Conservation (phyloP, 2,113 vertebrate species). For the Eolophus roseicapilla region DNA sequence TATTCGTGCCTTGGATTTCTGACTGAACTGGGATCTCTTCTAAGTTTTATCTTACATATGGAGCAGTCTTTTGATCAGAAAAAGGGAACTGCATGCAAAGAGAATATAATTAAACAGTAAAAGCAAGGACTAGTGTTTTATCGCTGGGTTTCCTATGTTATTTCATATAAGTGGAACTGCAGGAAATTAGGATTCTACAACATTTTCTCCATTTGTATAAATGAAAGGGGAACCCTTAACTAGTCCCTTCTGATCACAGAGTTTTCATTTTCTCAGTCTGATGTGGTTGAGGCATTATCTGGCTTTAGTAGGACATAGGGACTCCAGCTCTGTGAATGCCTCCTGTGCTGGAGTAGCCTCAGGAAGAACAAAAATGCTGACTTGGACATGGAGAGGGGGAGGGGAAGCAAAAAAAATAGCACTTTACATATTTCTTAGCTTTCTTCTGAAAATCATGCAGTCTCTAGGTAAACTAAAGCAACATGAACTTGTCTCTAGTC, state of each 20-base stretch:
- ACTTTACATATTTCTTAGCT: not conserved
- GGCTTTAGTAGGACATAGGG: not conserved
- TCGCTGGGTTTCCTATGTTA: not conserved
- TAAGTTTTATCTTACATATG: not conserved
- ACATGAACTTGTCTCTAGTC: not conserved
- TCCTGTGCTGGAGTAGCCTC: not conserved
- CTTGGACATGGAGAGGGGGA: not conserved
- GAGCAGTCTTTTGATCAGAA: not conserved
- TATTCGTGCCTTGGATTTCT: not conserved
- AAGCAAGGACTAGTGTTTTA: slow-evolving; percentile 1
- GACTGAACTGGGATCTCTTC: not conserved
- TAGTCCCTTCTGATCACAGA: not conserved
- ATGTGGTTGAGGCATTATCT: not conserved
- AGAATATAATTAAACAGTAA: not conserved
- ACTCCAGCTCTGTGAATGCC: not conserved
- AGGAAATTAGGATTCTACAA: not conserved
- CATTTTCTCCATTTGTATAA: not conserved
- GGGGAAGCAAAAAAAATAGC: not conserved
- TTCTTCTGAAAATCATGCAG: not conserved
- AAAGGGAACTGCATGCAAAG: not conserved
- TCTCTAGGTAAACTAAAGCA: not conserved
- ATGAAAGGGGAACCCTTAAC: not conserved
- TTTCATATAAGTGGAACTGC: not conserved
- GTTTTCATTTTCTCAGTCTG: not conserved
- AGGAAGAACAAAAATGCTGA: not conserved